Evolutionary conservation across 64 coral and sea anemone species (phyloP).

Genomic region (Montipora foliosa): DNA sequence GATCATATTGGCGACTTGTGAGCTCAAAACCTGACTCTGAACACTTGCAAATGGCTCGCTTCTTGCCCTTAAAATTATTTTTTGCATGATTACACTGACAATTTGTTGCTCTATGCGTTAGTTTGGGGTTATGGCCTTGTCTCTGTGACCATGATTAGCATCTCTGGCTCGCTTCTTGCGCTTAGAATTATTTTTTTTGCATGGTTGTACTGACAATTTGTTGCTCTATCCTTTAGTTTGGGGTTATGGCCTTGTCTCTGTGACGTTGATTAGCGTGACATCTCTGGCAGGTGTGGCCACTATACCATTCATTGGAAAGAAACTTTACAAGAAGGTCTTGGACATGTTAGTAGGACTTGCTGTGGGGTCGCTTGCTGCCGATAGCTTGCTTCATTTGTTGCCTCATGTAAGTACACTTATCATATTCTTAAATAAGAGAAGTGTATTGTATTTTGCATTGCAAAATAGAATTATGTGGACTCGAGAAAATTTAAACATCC

Average conservation of each 20-base stretch:
- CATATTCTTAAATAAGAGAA: no score
- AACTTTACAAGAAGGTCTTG: conserved; percentile 81
- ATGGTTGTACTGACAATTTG: not conserved
- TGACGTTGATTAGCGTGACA: conserved; percentile 76
- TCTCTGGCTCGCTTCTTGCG: not conserved
- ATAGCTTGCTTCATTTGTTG: conserved; percentile 80
- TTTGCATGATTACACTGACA: not conserved
- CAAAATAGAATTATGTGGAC: no score
- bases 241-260: conserved; percentile 80
- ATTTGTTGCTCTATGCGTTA: conserved; percentile 27
- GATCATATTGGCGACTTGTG: no score
- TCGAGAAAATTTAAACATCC: no score
- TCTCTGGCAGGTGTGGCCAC: conserved; percentile 69
- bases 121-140: conserved; percentile 88
- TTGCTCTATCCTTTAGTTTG: conserved; percentile 70
- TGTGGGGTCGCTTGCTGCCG: conserved; percentile 77
- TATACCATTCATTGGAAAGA: conserved; percentile 76
- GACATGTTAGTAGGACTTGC: conserved; percentile 83
- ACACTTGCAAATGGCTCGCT: not conserved
- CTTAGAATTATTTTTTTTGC: not conserved
- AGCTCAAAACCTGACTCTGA: no score
- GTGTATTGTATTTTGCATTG: no score
- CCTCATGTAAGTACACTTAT: conserved; percentile 70
- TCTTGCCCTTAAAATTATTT: not conserved
- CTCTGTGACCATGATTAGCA: conserved; percentile 75